Evolutionary conservation across 2,888 invertebrate species (phyloP).

Genomic region (Cephus pygmeus): DNA sequence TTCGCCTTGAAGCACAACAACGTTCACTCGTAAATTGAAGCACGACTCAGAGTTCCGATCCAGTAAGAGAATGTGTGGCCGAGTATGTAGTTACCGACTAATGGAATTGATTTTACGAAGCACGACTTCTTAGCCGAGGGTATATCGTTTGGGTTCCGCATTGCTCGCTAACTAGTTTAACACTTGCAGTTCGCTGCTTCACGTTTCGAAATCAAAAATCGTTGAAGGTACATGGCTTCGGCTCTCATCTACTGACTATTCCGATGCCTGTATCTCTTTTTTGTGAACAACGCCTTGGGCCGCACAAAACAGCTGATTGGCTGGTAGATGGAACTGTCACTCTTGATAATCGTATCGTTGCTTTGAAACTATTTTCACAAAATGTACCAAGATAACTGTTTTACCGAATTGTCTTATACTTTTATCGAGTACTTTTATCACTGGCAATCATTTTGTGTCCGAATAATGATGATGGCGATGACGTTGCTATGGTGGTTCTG

Average conservation of each 20-base stretch:
- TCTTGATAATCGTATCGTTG: background rate
- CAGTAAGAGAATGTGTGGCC: background rate
- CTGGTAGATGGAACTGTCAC: background rate
- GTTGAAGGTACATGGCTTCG: background rate
- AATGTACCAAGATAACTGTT: background rate
- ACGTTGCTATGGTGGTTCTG: background rate
- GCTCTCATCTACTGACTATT: background rate
- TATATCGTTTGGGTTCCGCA: background rate
- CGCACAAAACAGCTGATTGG: background rate
- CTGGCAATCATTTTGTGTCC: background rate
- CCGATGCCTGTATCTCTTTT: background rate
- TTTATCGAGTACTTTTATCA: background rate
- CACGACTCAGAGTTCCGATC: background rate
- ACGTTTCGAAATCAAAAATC: background rate
- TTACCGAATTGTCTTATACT: background rate
- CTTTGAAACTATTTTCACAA: background rate
- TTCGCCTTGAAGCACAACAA: background rate
- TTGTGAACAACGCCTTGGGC: background rate
- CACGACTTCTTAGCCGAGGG: background rate
- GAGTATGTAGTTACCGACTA: background rate
- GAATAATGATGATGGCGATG: background rate
- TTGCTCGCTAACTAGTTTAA: background rate
- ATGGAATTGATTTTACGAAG: background rate
- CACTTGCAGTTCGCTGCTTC: background rate
- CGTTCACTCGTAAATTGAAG: background rate